Conservation (phyloP, 2,113 vertebrate genomes). For the Lagenorhynchus albirostris region DNA sequence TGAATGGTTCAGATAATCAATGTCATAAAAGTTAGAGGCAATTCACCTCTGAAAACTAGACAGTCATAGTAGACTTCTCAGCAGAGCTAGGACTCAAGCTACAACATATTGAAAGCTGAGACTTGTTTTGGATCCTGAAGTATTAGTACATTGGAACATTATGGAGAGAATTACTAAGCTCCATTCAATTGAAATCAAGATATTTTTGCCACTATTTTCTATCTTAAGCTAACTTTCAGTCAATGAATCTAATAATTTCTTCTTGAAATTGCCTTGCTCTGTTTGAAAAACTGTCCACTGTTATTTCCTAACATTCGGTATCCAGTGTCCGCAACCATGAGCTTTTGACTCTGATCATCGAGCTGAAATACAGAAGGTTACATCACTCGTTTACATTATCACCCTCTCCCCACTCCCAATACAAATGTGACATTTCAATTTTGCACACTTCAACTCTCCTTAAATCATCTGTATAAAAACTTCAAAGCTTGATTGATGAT, state of each 20-base stretch:
- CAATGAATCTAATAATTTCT: slow-evolving; percentile 78
- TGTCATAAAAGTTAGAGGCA: neutral
- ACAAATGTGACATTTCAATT: slow-evolving; percentile 89
- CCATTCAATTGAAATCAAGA: slow-evolving; percentile 56
- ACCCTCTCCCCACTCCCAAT: slow-evolving; percentile 76
- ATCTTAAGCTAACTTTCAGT: slow-evolving; percentile 70
- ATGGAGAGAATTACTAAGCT: slow-evolving; percentile 3
- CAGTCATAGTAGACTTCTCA: neutral
- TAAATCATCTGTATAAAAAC: slow-evolving; percentile 87
- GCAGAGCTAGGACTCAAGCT: neutral
- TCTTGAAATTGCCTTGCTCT: slow-evolving; percentile 71
- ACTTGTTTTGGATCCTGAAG: neutral
- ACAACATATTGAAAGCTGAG: neutral
- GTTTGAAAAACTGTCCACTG: slow-evolving; percentile 66
- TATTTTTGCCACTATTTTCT: slow-evolving; percentile 64
- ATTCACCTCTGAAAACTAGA: neutral
- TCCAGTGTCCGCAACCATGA: slow-evolving; percentile 74
- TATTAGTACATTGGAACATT: neutral
- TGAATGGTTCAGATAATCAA: neutral
- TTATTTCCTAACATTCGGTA: slow-evolving; percentile 65
- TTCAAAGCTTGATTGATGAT: slow-evolving; percentile 85
- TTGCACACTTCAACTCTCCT: slow-evolving; percentile 83
- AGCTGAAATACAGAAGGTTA: slow-evolving; percentile 85
- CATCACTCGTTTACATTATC: slow-evolving; percentile 86
- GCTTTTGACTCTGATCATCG: slow-evolving; percentile 80